Evolutionary conservation across 1,140 invertebrate species (phyloP), one percentile per base, ranked within the genome.

Genomic region (Dendroctonus ponderosae): DNA sequence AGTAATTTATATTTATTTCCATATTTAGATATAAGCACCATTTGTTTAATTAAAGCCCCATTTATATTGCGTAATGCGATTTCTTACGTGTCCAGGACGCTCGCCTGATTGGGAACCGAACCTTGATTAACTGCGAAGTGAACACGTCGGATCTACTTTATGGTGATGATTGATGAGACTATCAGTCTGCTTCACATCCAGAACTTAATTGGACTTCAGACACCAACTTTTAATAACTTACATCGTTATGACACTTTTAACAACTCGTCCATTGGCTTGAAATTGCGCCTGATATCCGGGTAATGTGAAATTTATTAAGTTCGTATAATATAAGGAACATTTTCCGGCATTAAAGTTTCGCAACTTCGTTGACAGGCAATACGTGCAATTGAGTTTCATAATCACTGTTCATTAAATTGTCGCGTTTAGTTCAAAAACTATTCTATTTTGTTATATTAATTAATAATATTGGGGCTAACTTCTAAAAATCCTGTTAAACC

Each of bases 161-260:
- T 8, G n/a, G 3, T 38, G 4, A 60, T 60, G 64, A 66, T 66
- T 66, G 64, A 66, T 66, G 64, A 50, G 12, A n/a, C 57, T 59
- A 39, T 40, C 51, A 26, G 64, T 66, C 64, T 52, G 64, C 51
- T 66, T 66, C 64, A 66, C 41, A 53, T 51, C 57, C 11, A 52
- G 42, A 5, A 59, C 58, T 59, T 60, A 66, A 66, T 60, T 60
- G 64, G 46, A 60, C 56, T 66, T 66, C 38, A 38, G 58, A 52
- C 67, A 71, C 71, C 73, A 73, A 75, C 72, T 73, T 75, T 75
- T 75, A 73, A 73, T 75, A 75, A 75, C 67, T 75, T 72, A 73
- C 65, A 71, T 70, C 69, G 51, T 67, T 70, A 70, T 70, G 72
- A 72, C 72, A 72, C 72, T 72, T 69, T 72, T 72, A 74, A 74